phyloP scores from a whole-genome alignment of 37 sponge, comb jelly and placozoan species.

The Corticium candelabrum region DNA sequence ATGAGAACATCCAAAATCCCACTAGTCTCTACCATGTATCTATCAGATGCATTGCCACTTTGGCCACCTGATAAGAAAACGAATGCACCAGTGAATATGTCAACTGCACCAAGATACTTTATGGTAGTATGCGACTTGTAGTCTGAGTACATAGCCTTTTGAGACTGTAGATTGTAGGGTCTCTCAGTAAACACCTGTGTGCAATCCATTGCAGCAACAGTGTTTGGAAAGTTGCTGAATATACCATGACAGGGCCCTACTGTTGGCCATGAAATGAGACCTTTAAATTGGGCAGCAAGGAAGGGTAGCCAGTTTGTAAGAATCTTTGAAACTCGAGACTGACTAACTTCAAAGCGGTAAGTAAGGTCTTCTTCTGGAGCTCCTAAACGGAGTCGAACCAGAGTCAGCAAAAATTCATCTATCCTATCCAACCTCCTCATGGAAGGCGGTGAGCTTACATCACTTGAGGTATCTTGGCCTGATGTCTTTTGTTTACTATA shows the following conservation, averaged over 20 bases:
- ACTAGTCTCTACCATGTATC: background rate
- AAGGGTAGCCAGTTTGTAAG: constrained; percentile 3
- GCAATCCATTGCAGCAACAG: background rate
- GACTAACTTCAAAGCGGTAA: too few relatives aligned
- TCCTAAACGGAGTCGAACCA: too few relatives aligned
- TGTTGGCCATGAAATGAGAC: background rate
- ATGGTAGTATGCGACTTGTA: constrained; percentile 22
- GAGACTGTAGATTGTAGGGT: background rate
- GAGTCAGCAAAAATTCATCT: too few relatives aligned
- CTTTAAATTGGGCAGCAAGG: background rate
- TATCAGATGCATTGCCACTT: constrained; percentile 9
- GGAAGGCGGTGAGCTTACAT: too few relatives aligned
- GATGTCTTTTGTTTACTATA: too few relatives aligned
- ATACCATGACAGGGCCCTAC: background rate
- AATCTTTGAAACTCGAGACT: too few relatives aligned
- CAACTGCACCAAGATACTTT: constrained; percentile 13
- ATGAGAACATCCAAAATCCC: constrained; percentile 7
- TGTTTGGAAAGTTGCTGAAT: background rate
- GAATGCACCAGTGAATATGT: constrained; percentile 20
- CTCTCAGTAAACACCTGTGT: background rate
- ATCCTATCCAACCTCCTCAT: too few relatives aligned
- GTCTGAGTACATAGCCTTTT: constrained; percentile 6
- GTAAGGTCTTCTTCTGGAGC: too few relatives aligned
- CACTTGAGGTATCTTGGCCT: too few relatives aligned
- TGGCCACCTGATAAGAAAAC: constrained; percentile 8